Evolutionary conservation across 2,888 invertebrate genomes (phyloP), one percentile per base, ranked within the genome.

Genomic region (Agrilus mali): DNA sequence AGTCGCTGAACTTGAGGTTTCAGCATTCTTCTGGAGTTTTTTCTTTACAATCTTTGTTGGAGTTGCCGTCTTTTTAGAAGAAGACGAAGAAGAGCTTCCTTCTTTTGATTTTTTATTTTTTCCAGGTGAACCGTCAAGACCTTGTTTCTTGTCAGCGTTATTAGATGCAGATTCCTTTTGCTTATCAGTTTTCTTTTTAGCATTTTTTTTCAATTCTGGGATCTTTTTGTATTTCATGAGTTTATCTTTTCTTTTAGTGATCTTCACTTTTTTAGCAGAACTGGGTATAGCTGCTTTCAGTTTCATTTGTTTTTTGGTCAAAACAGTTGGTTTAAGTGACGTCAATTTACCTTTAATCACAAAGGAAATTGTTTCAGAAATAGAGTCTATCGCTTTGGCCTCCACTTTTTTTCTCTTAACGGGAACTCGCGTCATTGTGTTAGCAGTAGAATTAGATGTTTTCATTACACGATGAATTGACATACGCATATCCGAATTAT

Each of bases 221-320:
- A 35, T 35, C 36, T 45, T 41, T 32, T 17, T 38, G 37, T 16
- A 20, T 10, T 12, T 27, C 10, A 27, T 27, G 2, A 34, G 7
- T 42, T 39, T 42, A 13, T 31, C 38, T 34, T 44, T 42, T 13
- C 68, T 61, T 53, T 69, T 69, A 49, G 65, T 68, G n/a, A 67
- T 68, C 55, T 70, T 69, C 50, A 69, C 69, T 46, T 61, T 63
- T 33, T 70, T 65, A 44, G 38, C 42, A 50, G 41, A 53, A 53
- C 37, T 53, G 49, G 6, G 42, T 42, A 43, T 54, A 50, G 7
- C 50, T 50, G 7, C 50, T 50, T 49, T 48, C 48, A 32, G 33
- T 38, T 36, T 50, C 43, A 42, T 54, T 58, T 17, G 43, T 53
- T 35, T 55, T 47, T 43, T 55, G 40, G 44, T 40, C 48, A 39